Percentiles rank a stretch among this genome's conserved stretches.
phyloP scores from a whole-genome alignment of 2,797 vertebrate genomes.

The Coregonus suidteri region DNA sequence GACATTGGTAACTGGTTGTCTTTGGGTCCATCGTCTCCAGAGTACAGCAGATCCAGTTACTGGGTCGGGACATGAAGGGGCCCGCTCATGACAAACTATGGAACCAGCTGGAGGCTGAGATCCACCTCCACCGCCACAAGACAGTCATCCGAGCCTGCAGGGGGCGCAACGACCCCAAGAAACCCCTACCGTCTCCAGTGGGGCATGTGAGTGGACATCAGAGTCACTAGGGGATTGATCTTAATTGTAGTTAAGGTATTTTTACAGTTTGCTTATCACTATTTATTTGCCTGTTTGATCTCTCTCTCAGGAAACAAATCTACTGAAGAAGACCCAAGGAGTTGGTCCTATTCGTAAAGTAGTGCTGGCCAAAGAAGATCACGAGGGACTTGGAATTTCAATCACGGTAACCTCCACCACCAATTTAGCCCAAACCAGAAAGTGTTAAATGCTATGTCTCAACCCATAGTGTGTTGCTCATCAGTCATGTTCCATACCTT shows the following conservation, averaged over 20 bases:
- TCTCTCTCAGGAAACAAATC: conserved; percentile 85
- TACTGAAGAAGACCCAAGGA: conserved; percentile 96
- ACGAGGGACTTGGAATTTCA: conserved; percentile 97
- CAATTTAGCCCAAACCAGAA: neutral
- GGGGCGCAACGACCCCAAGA: conserved; percentile 92
- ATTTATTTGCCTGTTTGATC: neutral
- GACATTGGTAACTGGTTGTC: neutral
- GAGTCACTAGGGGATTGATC: neutral
- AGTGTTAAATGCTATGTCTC: neutral
- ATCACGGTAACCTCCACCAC: conserved; percentile 85
- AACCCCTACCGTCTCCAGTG: conserved; percentile 86
- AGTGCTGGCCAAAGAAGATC: conserved; percentile 92
- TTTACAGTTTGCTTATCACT: neutral
- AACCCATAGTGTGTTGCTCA: neutral
- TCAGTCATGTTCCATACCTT: neutral
- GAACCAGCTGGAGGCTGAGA: conserved; percentile 98
- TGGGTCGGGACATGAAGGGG: conserved; percentile 98
- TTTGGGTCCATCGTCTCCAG: conserved; percentile 63
- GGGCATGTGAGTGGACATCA: conserved; percentile 84
- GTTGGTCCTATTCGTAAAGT: conserved; percentile 97
- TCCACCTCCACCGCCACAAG: conserved; percentile 97
- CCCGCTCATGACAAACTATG: conserved; percentile 98
- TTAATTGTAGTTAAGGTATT: neutral
- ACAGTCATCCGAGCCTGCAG: conserved; percentile 96
- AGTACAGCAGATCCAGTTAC: conserved; percentile 96